Conservation (phyloP, 2,113 vertebrate species). For the Hippocampus mohnikei region DNA sequence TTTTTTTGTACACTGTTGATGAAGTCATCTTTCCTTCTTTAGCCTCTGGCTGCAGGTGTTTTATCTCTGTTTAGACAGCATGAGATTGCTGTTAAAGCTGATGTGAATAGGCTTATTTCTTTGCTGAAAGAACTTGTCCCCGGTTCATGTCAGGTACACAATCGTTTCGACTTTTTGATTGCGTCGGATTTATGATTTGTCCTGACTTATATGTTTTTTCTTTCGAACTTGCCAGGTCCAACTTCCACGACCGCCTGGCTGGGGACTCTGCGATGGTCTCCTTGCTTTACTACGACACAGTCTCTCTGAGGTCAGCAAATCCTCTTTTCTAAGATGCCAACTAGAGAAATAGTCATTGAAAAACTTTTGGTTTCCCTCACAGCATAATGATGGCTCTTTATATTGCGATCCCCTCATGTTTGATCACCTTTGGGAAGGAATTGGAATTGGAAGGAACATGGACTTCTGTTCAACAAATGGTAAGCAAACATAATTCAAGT, state of each 20-base stretch:
- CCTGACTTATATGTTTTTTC: neutral
- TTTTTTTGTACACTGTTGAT: neutral
- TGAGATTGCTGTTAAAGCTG: conserved; percentile 45
- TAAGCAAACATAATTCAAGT: conserved; percentile 22
- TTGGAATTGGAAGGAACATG: conserved; percentile 35
- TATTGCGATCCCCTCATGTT: conserved; percentile 47
- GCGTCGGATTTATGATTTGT: neutral
- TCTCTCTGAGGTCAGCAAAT: conserved; percentile 63
- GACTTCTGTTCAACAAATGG: conserved; percentile 62
- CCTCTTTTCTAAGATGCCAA: neutral
- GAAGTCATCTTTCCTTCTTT: conserved; percentile 16
- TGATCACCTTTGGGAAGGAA: conserved; percentile 60
- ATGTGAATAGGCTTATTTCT: conserved; percentile 45
- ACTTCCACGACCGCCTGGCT: conserved; percentile 46
- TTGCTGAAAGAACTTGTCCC: conserved; percentile 48
- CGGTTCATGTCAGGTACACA: conserved; percentile 55
- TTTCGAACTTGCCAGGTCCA: conserved; percentile 17
- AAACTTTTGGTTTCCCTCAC: neutral
- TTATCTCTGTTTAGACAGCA: conserved; percentile 60
- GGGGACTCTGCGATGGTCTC: conserved; percentile 71
- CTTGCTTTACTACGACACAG: conserved; percentile 63
- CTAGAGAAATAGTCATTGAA: neutral
- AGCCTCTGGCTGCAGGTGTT: conserved; percentile 66
- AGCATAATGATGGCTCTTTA: conserved; percentile 49
- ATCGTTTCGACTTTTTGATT: neutral